phyloP scores from a whole-genome alignment of 2,888 invertebrate genomes.

The Frankliniella intonsa region DNA sequence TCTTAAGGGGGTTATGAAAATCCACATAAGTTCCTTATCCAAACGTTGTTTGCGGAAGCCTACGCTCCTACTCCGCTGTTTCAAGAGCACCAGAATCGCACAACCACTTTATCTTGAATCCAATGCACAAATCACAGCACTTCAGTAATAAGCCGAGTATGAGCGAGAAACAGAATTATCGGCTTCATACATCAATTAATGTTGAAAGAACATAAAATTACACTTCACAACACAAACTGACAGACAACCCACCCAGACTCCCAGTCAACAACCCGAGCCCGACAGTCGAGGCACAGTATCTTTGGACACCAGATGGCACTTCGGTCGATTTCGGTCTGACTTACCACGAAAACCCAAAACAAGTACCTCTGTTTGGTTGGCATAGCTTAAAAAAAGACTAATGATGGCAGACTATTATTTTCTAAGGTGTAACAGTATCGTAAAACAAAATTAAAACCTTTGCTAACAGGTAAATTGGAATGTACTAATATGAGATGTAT shows the following conservation, averaged over 20 bases:
- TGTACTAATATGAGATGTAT: background rate
- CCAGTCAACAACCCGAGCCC: slow-evolving; percentile 19
- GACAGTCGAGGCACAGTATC: background rate
- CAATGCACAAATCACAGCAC: background rate
- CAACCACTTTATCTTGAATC: background rate
- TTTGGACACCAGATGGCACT: background rate
- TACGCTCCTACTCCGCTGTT: background rate
- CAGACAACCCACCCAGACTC: slow-evolving; percentile 18
- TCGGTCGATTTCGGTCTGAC: background rate
- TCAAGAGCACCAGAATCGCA: background rate
- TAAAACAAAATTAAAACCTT: background rate
- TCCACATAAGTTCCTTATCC: background rate
- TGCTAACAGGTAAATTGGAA: background rate
- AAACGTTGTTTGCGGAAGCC: slow-evolving; percentile 2
- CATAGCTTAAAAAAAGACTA: background rate
- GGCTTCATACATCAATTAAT: background rate
- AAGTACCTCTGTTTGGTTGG: background rate
- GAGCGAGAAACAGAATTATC: background rate
- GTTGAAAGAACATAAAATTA: background rate
- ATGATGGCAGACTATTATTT: background rate
- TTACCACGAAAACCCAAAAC: background rate
- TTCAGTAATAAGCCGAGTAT: background rate
- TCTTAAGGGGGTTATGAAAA: background rate
- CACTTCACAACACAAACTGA: slow-evolving; percentile 24
- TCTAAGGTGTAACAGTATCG: background rate